Evolutionary conservation across 2,797 vertebrate species (phyloP), one percentile per base, ranked within the genome.

Genomic region (Selene dorsalis): DNA sequence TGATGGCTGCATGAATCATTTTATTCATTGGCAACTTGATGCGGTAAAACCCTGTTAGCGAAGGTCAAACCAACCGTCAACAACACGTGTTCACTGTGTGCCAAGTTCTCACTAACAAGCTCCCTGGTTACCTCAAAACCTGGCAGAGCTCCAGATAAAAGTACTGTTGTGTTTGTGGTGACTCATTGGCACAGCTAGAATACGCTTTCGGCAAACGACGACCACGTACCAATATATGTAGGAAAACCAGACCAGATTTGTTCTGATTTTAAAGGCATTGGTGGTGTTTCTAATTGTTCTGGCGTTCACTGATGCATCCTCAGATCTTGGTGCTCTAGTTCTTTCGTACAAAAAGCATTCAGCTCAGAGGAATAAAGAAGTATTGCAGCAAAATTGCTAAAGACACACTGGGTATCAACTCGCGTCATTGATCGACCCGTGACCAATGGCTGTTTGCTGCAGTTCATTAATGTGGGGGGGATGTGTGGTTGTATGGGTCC

Each of bases 21-120:
- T 66, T 13, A 48, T 77, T 84, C 13, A 7, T 64, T 85, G 84
- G 85, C 85, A 84, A 17, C 28, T 6, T 58, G 2, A 47, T 1
- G 52, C 50, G 43, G 74, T 48, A 12, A 79, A 83, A 64, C 47
- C 17, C 20, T n/a, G 39, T 63, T 38, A 69, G 35, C 39, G 63
- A 59, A 43, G 69, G 87, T 85, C 82, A 68, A 79, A 64, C 47
- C 62, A 0, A 8, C 47, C 20, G 20, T 64, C 74, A 38, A 61
- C 64, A 61, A 64, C 65, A 75, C 30, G 43, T 20, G 65, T 80
- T 60, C 4, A 18, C 22, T 0, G 1, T 1, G 22, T 3, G 78
- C 73, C 84, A 83, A 52, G 59, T 79, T 85, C 73, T 80, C 71
- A 65, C 78, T 82, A 86, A 87, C 85, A 62, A 86, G 85, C 82